These are phyloP conservation scores for Tribolium castaneum DNA, from an alignment of 1,140 invertebrate species.

Conservation along the genomic window DNA sequence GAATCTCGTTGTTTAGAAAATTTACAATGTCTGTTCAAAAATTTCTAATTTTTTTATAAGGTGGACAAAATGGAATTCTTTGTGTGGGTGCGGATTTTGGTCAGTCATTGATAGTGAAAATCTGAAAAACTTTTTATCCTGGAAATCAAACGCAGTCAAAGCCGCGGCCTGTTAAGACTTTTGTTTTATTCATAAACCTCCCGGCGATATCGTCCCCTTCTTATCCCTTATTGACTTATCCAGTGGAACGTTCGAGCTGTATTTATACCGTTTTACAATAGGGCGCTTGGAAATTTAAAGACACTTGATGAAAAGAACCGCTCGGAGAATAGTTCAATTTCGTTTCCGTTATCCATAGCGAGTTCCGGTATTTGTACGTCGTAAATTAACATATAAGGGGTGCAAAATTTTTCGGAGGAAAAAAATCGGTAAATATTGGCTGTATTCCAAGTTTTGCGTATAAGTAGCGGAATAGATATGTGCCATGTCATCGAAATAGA, in stretches of 20 bases:
- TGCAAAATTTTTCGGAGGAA: not conserved
- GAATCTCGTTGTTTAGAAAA: no score
- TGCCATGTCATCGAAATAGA: slow-evolving; percentile 61
- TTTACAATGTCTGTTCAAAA: no score
- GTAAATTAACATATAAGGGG: not conserved
- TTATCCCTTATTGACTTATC: slow-evolving; percentile 62
- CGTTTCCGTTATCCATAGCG: slow-evolving; percentile 49
- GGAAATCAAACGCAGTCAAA: slow-evolving; percentile 47
- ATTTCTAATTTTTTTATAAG: no score
- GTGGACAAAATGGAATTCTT: no score
- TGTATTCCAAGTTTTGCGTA: slow-evolving; percentile 26
- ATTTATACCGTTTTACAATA: slow-evolving; percentile 58
- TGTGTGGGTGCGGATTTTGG: no score
- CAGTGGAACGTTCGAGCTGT: slow-evolving; percentile 57
- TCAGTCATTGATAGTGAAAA: slow-evolving; percentile 25
- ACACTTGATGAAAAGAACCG: slow-evolving; percentile 47
- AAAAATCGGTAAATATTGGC: not conserved
- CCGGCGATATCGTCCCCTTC: slow-evolving; percentile 57
- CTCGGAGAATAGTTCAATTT: slow-evolving; percentile 48
- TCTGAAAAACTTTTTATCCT: slow-evolving; percentile 33
- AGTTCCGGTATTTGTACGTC: slow-evolving; percentile 21
- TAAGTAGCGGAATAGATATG: slow-evolving; percentile 54
- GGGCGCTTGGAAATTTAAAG: slow-evolving; percentile 51
- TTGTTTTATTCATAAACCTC: slow-evolving; percentile 62
- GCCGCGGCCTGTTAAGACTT: slow-evolving; percentile 58